Percentiles rank a stretch among this genome's conserved stretches.
phyloP scores from a whole-genome alignment of 1,140 invertebrate genomes.

The Pseudomyrmex cubaensis region DNA sequence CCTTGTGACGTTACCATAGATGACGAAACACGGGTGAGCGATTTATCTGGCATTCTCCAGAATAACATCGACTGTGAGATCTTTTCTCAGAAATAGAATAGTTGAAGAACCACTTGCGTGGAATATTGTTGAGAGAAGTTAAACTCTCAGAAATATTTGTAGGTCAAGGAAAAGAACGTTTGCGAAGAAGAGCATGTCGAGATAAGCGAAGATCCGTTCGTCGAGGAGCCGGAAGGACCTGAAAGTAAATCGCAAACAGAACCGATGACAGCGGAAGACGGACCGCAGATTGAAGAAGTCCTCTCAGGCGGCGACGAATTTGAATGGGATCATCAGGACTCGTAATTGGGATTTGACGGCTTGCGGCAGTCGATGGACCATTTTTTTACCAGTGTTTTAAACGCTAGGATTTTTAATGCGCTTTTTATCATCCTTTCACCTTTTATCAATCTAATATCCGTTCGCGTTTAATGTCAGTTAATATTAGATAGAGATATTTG shows the following conservation, averaged over 20 bases:
- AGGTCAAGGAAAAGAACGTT: constrained; percentile 76
- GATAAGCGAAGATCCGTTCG: constrained; percentile 67
- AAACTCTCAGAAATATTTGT: constrained; percentile 19
- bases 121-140: neutral
- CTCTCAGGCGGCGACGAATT: constrained; percentile 68
- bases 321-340: constrained; percentile 69
- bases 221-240: constrained; percentile 71
- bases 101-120: neutral
- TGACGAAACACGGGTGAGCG: constrained; percentile 77
- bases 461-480: neutral
- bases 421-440: neutral
- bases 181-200: constrained; percentile 70
- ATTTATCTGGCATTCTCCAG: neutral
- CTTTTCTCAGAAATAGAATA: neutral
- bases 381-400: constrained; percentile 16
- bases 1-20: constrained; percentile 76
- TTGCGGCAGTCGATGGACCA: constrained; percentile 8
- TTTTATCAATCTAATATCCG: neutral
- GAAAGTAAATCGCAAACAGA: constrained; percentile 50
- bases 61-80: neutral
- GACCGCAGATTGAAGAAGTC: constrained; percentile 66
- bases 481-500: too few species aligned
- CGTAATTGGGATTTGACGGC: constrained; percentile 52
- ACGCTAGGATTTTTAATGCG: constrained; percentile 1
- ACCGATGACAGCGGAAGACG: constrained; percentile 27